Conservation (phyloP, 2,113 vertebrate genomes). For the Hipposideros armiger region DNA sequence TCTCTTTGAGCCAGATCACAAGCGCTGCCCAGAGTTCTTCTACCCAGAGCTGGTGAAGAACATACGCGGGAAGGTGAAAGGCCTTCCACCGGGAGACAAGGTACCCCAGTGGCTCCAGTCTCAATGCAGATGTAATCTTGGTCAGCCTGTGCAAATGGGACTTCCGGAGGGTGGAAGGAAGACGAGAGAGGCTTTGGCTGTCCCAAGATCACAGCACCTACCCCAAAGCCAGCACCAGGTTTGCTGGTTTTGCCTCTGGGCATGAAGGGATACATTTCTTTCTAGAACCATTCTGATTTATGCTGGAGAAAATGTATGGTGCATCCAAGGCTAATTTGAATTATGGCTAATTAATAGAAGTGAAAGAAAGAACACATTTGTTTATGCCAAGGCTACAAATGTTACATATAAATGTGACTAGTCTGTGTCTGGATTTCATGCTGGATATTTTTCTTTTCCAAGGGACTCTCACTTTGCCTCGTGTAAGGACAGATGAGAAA, state of each 20-base stretch:
- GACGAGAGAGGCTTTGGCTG: background rate
- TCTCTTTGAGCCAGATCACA: constrained; percentile 92
- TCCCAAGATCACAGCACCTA: background rate
- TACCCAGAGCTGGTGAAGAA: constrained; percentile 92
- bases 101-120: constrained; percentile 62
- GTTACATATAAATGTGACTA: background rate
- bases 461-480: background rate
- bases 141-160: background rate
- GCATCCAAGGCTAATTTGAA: constrained; percentile 26
- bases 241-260: background rate
- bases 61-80: constrained; percentile 82
- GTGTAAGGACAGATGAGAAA: background rate
- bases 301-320: background rate
- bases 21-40: constrained; percentile 94
- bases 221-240: background rate
- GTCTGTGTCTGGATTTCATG: background rate
- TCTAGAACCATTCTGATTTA: background rate
- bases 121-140: background rate
- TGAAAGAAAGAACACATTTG: background rate
- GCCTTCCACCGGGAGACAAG: constrained; percentile 84
- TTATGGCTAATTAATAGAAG: constrained; percentile 33
- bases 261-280: constrained; percentile 36
- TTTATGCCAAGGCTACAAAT: background rate
- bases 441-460: background rate
- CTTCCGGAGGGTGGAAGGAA: background rate